Evolutionary conservation across 2,113 vertebrate species (phyloP), one percentile per base, ranked within the genome.

Genomic region (Ciconia maguari): DNA sequence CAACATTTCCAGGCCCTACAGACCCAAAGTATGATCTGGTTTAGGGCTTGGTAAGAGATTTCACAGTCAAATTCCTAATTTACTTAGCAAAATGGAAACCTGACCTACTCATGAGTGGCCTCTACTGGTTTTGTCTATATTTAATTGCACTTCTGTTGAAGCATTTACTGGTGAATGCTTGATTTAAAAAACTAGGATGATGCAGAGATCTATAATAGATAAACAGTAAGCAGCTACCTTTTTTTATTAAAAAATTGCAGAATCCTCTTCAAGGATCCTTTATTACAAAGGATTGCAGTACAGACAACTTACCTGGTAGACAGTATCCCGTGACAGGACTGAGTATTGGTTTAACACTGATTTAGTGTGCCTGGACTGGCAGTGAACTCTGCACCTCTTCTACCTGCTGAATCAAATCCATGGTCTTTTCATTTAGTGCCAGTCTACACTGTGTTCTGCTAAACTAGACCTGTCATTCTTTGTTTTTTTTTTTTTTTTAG

Each of bases 151-250:
- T 89, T 93, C 60, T 65, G 17, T 70, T 66, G 44, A 90, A 93
- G 90, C 92, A 87, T 93, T 97, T 94, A 75, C 80, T 84, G 51
- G 68, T 64, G 69, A 89, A 83, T 93, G 72, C 83, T 83, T 83
- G 29, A 87, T 79, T 76, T 86, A 91, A 85, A 4, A 79, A 75
- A 86, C n/a, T 64, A 65, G 18, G 14, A 70, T 90, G n/a, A 84
- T 61, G 90, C 27, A 70, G 42, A 90, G 72, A 91, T 89, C 34
- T 81, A 2, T 71, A 79, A 66, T 86, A 77, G 75, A 91, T 83
- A 72, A 89, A 57, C 55, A 81, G 30, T 71, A 92, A 89, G 34
- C 52, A 91, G 51, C 60, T 92, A 77, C 64, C 13, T n/a, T 58
- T 79, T 83, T 90, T 36, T 32, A 65, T 55, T 87, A 13, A 87